A percentile compares a stretch with the other conserved stretches of the same genome.
phyloP scores from a whole-genome alignment of 2,888 invertebrate genomes.

The Meloe dianella region DNA sequence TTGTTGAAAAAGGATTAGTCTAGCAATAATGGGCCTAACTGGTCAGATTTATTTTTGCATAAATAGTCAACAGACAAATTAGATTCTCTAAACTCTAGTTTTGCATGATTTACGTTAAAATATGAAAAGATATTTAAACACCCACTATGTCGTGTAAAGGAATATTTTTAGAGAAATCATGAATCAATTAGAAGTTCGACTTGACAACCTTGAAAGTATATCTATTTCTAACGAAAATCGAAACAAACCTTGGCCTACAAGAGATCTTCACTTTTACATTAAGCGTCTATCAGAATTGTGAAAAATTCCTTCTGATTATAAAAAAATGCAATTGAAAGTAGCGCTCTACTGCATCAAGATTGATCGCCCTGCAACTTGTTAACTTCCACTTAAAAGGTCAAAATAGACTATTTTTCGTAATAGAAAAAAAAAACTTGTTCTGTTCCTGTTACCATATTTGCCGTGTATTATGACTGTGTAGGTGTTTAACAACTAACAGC shows the following conservation, averaged over 20 bases:
- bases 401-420: not conserved
- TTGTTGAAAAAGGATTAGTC: not conserved
- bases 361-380: not conserved
- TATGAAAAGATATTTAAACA: not conserved
- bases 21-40: not conserved
- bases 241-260: not conserved
- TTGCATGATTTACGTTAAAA: not conserved
- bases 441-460: constrained; percentile 7
- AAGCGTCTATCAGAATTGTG: not conserved
- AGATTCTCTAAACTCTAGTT: too few species aligned
- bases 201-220: constrained; percentile 5
- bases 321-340: not conserved
- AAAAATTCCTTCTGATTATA: too few species aligned
- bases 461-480: not conserved
- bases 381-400: not conserved
- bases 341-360: not conserved
- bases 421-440: not conserved
- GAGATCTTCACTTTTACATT: not conserved
- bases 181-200: constrained; percentile 9
- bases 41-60: too few species aligned
- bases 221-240: constrained; percentile 5
- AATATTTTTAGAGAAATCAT: constrained; percentile 11
- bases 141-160: not conserved
- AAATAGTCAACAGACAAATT: too few species aligned
- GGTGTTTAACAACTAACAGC: not conserved